A percentile compares a stretch with the other conserved stretches of the same genome.
Evolutionary conservation across 2,888 invertebrate species (phyloP).

Genomic region (Andrena camellia): DNA sequence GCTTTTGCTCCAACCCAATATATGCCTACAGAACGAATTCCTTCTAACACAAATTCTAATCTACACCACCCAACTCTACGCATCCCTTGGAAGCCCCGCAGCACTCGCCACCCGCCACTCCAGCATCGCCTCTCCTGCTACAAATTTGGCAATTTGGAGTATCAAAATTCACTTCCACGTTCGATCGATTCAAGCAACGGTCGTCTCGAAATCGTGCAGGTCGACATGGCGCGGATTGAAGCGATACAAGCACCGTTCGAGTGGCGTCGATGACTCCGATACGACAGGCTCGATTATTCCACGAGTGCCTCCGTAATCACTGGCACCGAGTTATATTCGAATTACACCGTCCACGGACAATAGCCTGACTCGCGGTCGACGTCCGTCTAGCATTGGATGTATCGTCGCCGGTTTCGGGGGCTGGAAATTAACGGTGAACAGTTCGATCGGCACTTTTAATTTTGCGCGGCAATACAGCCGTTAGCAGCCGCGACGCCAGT

Average conservation of each 20-base stretch:
- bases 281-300: constrained; percentile 31
- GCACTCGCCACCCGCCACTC: neutral
- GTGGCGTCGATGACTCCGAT: constrained; percentile 25
- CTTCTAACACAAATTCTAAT: too few relatives aligned
- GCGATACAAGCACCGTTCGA: constrained; percentile 34
- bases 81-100: too few relatives aligned
- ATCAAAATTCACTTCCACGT: neutral
- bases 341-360: constrained; percentile 26
- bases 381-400: constrained; percentile 12
- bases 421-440: constrained; percentile 7
- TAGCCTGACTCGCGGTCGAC: constrained; percentile 8
- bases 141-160: neutral
- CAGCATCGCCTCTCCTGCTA: neutral
- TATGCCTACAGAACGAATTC: too few relatives aligned
- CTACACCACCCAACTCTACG: too few relatives aligned
- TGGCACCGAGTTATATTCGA: constrained; percentile 32
- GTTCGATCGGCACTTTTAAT: constrained; percentile 60
- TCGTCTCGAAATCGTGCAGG: neutral
- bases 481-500: constrained; percentile 58
- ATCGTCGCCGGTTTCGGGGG: neutral
- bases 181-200: constrained; percentile 7
- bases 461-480: constrained; percentile 55
- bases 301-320: constrained; percentile 3
- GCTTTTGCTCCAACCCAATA: too few relatives aligned
- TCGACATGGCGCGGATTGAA: constrained; percentile 11